Evolutionary conservation across 2,113 vertebrate species (phyloP), one percentile per base, ranked within the genome.

Genomic region (Paradisaea rubra): DNA sequence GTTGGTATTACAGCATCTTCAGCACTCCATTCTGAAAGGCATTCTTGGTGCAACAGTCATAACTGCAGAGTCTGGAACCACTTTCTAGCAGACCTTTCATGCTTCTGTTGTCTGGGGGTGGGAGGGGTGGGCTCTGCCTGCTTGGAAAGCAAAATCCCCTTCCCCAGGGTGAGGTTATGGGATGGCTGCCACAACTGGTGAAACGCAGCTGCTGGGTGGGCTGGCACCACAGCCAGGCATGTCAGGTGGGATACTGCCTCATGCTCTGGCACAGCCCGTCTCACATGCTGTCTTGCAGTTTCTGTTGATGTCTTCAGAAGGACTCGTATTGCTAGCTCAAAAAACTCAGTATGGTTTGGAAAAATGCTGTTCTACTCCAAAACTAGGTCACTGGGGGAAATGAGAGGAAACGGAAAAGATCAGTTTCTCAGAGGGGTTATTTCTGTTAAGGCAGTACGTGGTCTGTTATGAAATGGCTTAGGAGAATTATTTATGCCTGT

Each of bases 141-240:
- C 11, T 49, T n/a, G 37, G 33, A 81, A 63, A 50, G 25, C 23
- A 42, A 39, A 20, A 30, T 9, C 21, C 3, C 35, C 30, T 31
- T 80, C 2, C 23, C 25, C 0, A 2, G 60, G 10, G 6, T 30
- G 21, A 80, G 27, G 10, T 39, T 35, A 6, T 50, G 33, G 23
- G 13, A 12, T 3, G 2, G 25, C 18, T 1, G 3, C 14, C 1
- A 5, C 1, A 2, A 37, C 1, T 1, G 2, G 10, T n/a, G n/a
- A 64, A 69, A 30, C 1, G 1, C 1, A 10, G 15, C 28, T 72
- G 33, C 23, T 0, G 11, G 11, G 5, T 60, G 44, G 49, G 30
- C 53, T 83, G 47, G 17, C 4, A 4, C 1, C 6, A 44, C 17
- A 76, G 35, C 11, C 1, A 7, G 23, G n/a, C 14, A 15, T 0